These are phyloP conservation scores for Philereme transversata DNA, from an alignment of 2,888 invertebrate genomes.

Conservation along the genomic window DNA sequence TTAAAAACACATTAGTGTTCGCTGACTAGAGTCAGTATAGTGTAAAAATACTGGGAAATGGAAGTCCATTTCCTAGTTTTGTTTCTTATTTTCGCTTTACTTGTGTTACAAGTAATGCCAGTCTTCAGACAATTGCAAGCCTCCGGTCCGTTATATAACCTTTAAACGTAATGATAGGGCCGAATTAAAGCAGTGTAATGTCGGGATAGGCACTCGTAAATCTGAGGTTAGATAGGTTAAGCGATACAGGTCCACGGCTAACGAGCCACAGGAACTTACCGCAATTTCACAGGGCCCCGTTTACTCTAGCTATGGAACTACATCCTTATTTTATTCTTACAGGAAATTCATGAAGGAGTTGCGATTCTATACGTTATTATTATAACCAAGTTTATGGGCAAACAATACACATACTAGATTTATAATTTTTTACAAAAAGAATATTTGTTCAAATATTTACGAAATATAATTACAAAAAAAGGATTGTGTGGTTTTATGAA, in stretches of 20 bases:
- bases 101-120: neutral
- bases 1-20: no score
- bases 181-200: conserved; percentile 34
- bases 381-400: no score
- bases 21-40: no score
- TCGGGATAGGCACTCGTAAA: conserved; percentile 34
- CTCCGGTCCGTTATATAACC: conserved; percentile 30
- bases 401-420: no score
- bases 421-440: no score
- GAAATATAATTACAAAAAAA: no score
- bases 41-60: no score
- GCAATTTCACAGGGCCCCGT: conserved; percentile 8
- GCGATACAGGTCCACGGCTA: conserved; percentile 54
- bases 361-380: neutral
- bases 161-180: conserved; percentile 30
- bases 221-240: conserved; percentile 56
- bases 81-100: neutral
- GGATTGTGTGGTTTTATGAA: no score
- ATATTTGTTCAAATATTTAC: no score
- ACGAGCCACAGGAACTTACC: conserved; percentile 49
- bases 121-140: neutral
- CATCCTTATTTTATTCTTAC: no score
- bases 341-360: neutral
- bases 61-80: no score
- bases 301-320: neutral